Conservation (phyloP, 2,113 vertebrate genomes). For the Ailuropoda melanoleuca region DNA sequence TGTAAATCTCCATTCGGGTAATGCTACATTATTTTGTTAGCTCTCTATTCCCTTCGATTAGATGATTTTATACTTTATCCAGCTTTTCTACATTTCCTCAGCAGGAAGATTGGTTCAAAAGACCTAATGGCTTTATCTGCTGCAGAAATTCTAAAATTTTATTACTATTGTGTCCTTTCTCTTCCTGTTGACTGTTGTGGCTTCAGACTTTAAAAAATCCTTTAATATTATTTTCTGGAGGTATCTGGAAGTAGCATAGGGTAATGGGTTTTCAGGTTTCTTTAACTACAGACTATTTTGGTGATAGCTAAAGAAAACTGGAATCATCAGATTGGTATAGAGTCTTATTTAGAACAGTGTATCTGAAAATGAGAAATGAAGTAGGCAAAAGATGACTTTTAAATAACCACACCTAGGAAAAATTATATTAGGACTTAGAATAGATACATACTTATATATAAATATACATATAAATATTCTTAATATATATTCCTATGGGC, state of each 20-base stretch:
- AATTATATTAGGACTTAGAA: neutral
- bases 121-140: neutral
- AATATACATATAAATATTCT: neutral
- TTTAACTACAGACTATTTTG: constrained; percentile 20
- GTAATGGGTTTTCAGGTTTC: neutral
- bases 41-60: neutral
- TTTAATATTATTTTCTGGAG: neutral
- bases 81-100: neutral
- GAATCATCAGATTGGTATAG: neutral
- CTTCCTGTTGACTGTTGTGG: neutral
- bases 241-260: neutral
- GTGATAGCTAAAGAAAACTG: constrained; percentile 30
- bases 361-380: constrained; percentile 24
- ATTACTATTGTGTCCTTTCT: neutral
- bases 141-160: neutral
- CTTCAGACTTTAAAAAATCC: neutral
- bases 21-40: neutral
- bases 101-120: neutral
- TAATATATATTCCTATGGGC: neutral
- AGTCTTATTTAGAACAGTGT: neutral
- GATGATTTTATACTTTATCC: neutral
- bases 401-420: neutral
- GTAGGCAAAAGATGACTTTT: neutral
- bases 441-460: neutral
- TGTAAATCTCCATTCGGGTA: neutral